Evolutionary conservation across 2,888 invertebrate species (phyloP), one percentile per base, ranked within the genome.

Genomic region (Odontocolon sp.): DNA sequence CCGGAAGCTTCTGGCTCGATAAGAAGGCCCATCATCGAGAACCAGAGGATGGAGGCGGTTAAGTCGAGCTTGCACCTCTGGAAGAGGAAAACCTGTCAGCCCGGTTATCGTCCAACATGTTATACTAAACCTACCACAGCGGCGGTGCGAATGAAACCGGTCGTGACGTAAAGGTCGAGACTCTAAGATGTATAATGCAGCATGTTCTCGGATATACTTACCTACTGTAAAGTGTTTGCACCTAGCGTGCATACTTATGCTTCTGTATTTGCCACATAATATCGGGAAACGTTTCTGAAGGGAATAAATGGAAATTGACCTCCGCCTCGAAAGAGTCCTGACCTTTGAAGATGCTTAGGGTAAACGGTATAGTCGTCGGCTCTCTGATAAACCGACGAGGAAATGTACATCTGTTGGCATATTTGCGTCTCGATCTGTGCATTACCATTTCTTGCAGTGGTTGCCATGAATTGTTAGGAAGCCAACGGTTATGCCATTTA

Each of bases 91-190:
- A 70, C 69, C 54, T 36, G 70, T 70, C 66, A 66, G 61, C 70
- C 66, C 66, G 75, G 75, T 76, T 76, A 14, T 45, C 26, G 23
- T 56, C 23, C 50, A 31, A 8, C 16, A 21, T 47, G 11, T 64
- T 52, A 59, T 31, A 66, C 31, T 42, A 66, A 47, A 59, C 31
- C 16, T 36, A 16, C 47, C 64, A n/a, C 23, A 6, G 18, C 11
- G 9, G 64, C 14, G 28, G 70, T 23, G 33, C 31, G 66, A 70
- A 76, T 59, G 57, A 38, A 76, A 76, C 75, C 70, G 70, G 70
- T 76, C 70, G 70, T 70, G 70, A 70, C 70, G 70, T 40, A 70
- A 76, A 76, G 74, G 63, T 75, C 70, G 66, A 50, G 59, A 42
- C 54, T 57, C 59, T 66, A 45, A 59, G 54, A 14, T 70, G 36